These are phyloP conservation scores for Scelioninae gen. 2 DNA, from an alignment of 2,888 invertebrate species.

Conservation along the genomic window DNA sequence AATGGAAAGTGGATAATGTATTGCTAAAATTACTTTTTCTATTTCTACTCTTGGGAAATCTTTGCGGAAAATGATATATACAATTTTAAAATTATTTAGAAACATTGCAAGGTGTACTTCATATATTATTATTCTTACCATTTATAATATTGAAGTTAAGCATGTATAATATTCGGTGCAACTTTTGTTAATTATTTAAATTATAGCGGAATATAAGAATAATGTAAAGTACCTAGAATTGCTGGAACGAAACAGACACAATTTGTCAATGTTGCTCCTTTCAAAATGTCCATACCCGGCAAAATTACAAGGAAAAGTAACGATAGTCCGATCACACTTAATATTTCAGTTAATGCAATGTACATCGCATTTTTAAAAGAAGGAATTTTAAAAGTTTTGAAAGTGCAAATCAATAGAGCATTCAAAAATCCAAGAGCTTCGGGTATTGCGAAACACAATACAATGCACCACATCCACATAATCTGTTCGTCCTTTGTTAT, in stretches of 20 bases:
- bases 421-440: slow-evolving; percentile 85
- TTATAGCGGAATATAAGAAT: too few relatives aligned
- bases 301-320: slow-evolving; percentile 85
- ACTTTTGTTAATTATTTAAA: too few relatives aligned
- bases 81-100: too few relatives aligned
- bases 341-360: slow-evolving; percentile 84
- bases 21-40: too few relatives aligned
- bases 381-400: slow-evolving; percentile 82
- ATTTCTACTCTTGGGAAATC: too few relatives aligned
- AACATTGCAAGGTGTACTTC: too few relatives aligned
- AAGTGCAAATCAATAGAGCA: slow-evolving; percentile 83
- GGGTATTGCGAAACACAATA: slow-evolving; percentile 85
- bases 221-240: slow-evolving; percentile 78
- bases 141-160: too few relatives aligned
- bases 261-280: slow-evolving; percentile 89
- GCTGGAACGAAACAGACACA: slow-evolving; percentile 89
- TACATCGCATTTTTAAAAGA: slow-evolving; percentile 77
- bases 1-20: too few relatives aligned
- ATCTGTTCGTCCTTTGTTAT: slow-evolving; percentile 81
- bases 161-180: too few relatives aligned
- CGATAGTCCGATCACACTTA: slow-evolving; percentile 87
- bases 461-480: slow-evolving; percentile 87
- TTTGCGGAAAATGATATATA: too few relatives aligned
- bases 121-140: too few relatives aligned
- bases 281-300: slow-evolving; percentile 87